phyloP scores from a whole-genome alignment of 2,888 invertebrate species.

The Stenodema calcarata region DNA sequence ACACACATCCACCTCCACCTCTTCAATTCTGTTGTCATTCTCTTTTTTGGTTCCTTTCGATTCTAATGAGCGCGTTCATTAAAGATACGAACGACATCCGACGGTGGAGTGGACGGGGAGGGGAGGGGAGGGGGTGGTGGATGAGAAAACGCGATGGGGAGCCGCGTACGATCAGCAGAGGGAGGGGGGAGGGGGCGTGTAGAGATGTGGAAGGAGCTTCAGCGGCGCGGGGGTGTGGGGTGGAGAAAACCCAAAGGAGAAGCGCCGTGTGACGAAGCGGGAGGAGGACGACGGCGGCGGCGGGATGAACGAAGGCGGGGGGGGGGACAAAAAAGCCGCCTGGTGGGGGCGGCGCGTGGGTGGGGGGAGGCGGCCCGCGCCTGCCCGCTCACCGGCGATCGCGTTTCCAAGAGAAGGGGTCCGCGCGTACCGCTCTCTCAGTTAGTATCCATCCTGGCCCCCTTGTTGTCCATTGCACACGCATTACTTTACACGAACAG shows the following conservation, averaged over 20 bases:
- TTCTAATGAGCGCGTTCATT: conserved; percentile 53
- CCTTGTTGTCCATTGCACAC: conserved; percentile 37
- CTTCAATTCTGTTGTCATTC: neutral
- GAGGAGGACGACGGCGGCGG: neutral
- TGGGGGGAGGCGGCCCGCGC: conserved; percentile 45
- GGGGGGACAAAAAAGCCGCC: conserved; percentile 25
- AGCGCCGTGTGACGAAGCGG: neutral
- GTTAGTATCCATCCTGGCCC: conserved; percentile 45
- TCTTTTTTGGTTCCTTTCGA: conserved; percentile 42
- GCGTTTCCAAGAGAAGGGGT: conserved; percentile 20
- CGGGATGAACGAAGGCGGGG: neutral
- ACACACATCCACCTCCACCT: too few species aligned
- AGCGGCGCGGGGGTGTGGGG: neutral
- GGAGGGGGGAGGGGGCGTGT: neutral
- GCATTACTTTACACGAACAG: conserved; percentile 31
- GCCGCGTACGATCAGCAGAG: neutral
- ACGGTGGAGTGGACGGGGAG: neutral
- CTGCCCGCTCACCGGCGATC: conserved; percentile 33
- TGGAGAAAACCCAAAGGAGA: neutral
- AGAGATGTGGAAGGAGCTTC: too few species aligned
- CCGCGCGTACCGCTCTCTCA: conserved; percentile 28
- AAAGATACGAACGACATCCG: conserved; percentile 1
- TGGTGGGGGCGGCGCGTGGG: conserved; percentile 43
- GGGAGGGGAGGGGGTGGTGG: neutral
- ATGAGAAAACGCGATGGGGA: neutral